These are phyloP conservation scores for Terrapene triunguis DNA, from an alignment of 2,113 vertebrate genomes.

Conservation along the genomic window DNA sequence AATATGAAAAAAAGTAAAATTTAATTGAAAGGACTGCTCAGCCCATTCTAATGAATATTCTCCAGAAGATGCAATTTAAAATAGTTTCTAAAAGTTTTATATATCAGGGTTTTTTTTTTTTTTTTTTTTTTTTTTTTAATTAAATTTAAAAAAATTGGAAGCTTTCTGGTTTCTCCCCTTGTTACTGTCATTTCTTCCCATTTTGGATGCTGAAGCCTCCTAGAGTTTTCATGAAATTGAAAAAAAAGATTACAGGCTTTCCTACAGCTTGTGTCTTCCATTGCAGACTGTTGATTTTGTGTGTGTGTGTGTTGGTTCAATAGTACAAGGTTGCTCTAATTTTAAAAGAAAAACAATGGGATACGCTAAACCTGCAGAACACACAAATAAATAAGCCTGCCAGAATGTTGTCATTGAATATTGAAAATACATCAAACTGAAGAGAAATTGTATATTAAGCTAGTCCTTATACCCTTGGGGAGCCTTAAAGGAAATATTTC, in stretches of 20 bases:
- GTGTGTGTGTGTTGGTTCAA: background rate
- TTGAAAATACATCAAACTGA: background rate
- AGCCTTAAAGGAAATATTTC: background rate
- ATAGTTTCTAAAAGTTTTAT: background rate
- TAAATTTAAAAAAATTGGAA: background rate
- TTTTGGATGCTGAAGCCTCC: background rate
- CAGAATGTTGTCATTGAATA: background rate
- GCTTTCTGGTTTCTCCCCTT: background rate
- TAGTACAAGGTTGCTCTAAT: background rate
- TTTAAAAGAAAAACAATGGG: background rate
- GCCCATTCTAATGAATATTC: background rate
- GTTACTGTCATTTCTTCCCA: background rate
- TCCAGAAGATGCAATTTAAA: background rate
- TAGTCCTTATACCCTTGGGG: background rate
- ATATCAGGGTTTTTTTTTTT: background rate
- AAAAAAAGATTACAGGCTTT: background rate
- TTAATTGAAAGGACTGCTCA: background rate
- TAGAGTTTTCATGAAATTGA: background rate
- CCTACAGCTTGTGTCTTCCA: background rate
- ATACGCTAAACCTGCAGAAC: background rate
- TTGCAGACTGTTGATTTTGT: background rate
- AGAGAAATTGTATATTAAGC: background rate
- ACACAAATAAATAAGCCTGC: background rate
- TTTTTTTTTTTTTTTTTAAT: too few relatives aligned
- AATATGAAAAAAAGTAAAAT: background rate